Evolutionary conservation across 2,113 vertebrate genomes (phyloP).

Genomic region (Muntiacus reevesi): DNA sequence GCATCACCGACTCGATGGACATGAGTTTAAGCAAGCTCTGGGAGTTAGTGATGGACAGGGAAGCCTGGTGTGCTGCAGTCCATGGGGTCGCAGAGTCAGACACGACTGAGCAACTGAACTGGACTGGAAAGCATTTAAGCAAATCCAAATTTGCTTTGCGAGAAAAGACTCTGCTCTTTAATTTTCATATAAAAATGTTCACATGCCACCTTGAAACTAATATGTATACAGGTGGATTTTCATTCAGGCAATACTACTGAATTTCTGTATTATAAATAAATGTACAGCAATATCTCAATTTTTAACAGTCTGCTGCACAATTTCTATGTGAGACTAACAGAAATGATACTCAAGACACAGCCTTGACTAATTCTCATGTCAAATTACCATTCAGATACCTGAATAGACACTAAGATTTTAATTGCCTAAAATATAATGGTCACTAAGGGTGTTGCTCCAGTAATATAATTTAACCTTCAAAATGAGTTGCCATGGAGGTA

Average conservation of each 20-base stretch:
- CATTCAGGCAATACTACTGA: background rate
- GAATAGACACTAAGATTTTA: background rate
- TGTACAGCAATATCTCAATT: background rate
- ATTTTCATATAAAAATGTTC: background rate
- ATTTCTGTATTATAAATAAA: background rate
- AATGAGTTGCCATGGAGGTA: background rate
- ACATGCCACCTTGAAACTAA: background rate
- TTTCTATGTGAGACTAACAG: background rate
- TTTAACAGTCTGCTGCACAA: background rate
- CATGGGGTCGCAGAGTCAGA: background rate
- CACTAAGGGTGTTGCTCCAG: background rate
- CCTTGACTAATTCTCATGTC: background rate
- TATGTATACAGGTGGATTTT: background rate
- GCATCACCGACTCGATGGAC: background rate
- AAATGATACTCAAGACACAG: background rate
- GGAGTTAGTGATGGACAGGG: background rate
- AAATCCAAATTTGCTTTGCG: background rate
- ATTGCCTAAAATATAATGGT: background rate
- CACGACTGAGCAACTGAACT: background rate
- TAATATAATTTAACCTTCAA: background rate
- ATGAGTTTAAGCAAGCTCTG: background rate
- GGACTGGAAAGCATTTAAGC: background rate
- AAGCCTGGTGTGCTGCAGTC: background rate
- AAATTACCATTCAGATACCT: background rate
- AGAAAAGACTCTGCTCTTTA: background rate